Evolutionary conservation across 2,888 invertebrate genomes (phyloP).

Genomic region (Palloptera scutellata): DNA sequence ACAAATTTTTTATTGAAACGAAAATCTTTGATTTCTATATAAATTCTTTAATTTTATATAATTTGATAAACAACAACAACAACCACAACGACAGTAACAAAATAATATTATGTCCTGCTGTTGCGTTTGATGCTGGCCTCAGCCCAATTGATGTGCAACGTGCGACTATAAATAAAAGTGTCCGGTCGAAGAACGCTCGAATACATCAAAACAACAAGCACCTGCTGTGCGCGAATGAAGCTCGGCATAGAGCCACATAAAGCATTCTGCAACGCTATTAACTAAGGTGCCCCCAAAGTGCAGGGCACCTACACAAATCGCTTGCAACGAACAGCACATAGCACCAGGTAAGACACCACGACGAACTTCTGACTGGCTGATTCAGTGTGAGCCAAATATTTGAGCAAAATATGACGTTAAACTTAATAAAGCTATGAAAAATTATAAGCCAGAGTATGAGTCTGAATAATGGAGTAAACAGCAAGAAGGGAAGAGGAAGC

Average conservation of each 20-base stretch:
- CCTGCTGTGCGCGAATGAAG: conserved; percentile 54
- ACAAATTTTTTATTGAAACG: too few species aligned
- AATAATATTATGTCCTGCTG: too few species aligned
- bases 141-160: conserved; percentile 40
- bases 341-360: too few species aligned
- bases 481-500: neutral
- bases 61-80: too few species aligned
- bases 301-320: too few species aligned
- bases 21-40: too few species aligned
- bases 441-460: conserved; percentile 33
- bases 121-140: conserved; percentile 41
- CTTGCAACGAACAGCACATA: too few species aligned
- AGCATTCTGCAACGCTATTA: too few species aligned
- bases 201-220: conserved; percentile 60
- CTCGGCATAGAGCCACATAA: conserved; percentile 2
- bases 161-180: conserved; percentile 54
- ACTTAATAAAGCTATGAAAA: conserved; percentile 61
- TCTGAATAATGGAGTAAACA: neutral
- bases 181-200: conserved; percentile 45
- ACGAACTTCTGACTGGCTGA: neutral
- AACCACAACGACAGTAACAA: too few species aligned
- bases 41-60: too few species aligned
- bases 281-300: too few species aligned
- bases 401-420: conserved; percentile 51
- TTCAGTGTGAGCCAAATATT: conserved; percentile 18